Evolutionary conservation across 2,888 invertebrate species (phyloP).

Genomic region (Hyposoter dolosus): DNA sequence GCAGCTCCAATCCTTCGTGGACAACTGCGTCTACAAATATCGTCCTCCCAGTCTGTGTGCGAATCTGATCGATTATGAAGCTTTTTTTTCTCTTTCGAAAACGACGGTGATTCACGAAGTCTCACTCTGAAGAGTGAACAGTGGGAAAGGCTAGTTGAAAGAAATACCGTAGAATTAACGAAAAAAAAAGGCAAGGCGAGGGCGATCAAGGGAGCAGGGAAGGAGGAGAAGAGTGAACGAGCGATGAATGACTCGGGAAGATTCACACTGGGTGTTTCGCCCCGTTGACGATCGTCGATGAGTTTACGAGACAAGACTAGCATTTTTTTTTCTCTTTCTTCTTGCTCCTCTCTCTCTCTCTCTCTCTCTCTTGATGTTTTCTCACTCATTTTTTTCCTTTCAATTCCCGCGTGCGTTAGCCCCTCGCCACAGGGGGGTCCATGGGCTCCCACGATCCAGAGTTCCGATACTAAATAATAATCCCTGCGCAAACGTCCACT

Average conservation of each 20-base stretch:
- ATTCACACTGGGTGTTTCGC: slow-evolving; percentile 26
- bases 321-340: not conserved
- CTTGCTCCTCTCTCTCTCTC: not conserved
- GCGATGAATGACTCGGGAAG: slow-evolving; percentile 43
- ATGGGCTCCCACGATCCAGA: slow-evolving; percentile 68
- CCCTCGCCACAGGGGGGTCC: slow-evolving; percentile 71
- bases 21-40: slow-evolving; percentile 4
- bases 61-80: slow-evolving; percentile 1
- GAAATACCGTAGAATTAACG: slow-evolving; percentile 23
- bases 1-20: not conserved
- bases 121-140: not conserved
- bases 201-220: not conserved
- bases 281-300: slow-evolving; percentile 33
- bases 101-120: slow-evolving; percentile 5
- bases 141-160: slow-evolving; percentile 19
- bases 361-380: not conserved
- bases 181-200: not conserved
- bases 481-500: slow-evolving; percentile 73
- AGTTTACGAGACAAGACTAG: slow-evolving; percentile 33
- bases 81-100: not conserved
- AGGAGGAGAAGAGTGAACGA: not conserved
- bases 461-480: slow-evolving; percentile 79
- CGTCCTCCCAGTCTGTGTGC: not conserved
- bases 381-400: not conserved
- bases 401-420: slow-evolving; percentile 1